Base-by-base conservation (phyloP, 1,140 invertebrate genomes). In the Bilobella aurantiaca region DNA sequence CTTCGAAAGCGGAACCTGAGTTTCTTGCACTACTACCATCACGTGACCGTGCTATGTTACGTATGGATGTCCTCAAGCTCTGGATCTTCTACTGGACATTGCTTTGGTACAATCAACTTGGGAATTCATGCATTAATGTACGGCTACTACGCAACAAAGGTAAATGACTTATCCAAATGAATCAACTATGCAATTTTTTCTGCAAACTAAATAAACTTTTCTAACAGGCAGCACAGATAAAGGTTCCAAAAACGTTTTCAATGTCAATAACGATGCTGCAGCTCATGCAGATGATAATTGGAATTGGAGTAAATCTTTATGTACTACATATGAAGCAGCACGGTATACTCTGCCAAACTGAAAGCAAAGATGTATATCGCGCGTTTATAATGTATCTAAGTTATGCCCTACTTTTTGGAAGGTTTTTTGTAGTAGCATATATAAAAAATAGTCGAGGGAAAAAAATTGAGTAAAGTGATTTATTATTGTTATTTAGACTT, bases 381-480 rank as follows among this genome's bases (percentile, higher is more conserved):
- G 93, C 91, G 25, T 84, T 95, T 71, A 82, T 88, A 29, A 97
- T 98, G 92, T 97, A 97, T 79, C 90, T 91, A 76, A 92, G 89
- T 66, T 94, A 93, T 76, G 91, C 93, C 75, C 85, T 93, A 14
- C 81, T 95, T 0, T 95, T 94, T 76, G 88, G 88, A 28, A 81
- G 84, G 69, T 94, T 94, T 84, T 95, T 95, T 82, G 87, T 90
- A 77, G 88, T 88, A 74, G 82, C 88, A 5, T 93, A 95, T 77
- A 77, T 95, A 8, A 25, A 25, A 56, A 12, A 23, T 16, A 56
- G 21, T 5, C 14, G 49, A 8, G 21, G 5, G 5, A 56, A 56
- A 56, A 16, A 42, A 42, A 42, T 8, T 42, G 8, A 42, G 37
- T 42, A 42, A 42, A 42, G 8, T 12, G n/a, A 42, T 12, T 8